Conservation (phyloP, 2,797 vertebrate species). For the Dromococcyx pavoninus region DNA sequence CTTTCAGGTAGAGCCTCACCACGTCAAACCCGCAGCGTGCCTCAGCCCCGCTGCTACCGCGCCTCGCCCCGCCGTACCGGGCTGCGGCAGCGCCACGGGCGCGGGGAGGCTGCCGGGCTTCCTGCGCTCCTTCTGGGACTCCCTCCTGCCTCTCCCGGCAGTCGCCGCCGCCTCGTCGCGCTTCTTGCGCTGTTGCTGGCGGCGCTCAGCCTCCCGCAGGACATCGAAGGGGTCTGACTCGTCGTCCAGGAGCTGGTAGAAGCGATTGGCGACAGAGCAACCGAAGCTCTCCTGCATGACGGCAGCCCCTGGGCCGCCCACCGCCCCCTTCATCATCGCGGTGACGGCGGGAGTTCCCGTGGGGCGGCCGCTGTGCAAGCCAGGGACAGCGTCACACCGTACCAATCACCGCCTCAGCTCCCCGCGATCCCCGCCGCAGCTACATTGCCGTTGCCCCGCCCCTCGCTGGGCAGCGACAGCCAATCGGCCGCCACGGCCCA, state of each 20-base stretch:
- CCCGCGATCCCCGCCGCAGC: not conserved
- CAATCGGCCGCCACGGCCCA: accelerated
- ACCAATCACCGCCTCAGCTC: too few species aligned
- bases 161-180: constrained; percentile 22
- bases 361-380: not conserved
- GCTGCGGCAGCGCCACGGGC: not conserved
- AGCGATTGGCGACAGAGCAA: constrained; percentile 88
- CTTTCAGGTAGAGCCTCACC: accelerated
- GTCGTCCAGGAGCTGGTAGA: constrained; percentile 88
- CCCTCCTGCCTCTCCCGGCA: constrained; percentile 71
- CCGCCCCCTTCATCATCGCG: constrained; percentile 57
- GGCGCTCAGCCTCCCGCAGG: constrained; percentile 77
- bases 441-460: not conserved
- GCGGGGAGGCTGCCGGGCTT: not conserved
- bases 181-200: constrained; percentile 62
- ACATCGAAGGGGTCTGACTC: constrained; percentile 90
- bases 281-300: constrained; percentile 80
- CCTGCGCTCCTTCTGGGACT: constrained; percentile 81
- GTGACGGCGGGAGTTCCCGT: too few species aligned
- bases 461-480: not conserved
- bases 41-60: not conserved
- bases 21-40: accelerated
- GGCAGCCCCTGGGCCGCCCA: constrained; percentile 47
- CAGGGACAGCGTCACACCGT: too few species aligned
- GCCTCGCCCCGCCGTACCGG: constrained; percentile 3